Evolutionary conservation across 2,888 invertebrate species (phyloP), one percentile per base, ranked within the genome.

Genomic region (Pseudococcus viburni): DNA sequence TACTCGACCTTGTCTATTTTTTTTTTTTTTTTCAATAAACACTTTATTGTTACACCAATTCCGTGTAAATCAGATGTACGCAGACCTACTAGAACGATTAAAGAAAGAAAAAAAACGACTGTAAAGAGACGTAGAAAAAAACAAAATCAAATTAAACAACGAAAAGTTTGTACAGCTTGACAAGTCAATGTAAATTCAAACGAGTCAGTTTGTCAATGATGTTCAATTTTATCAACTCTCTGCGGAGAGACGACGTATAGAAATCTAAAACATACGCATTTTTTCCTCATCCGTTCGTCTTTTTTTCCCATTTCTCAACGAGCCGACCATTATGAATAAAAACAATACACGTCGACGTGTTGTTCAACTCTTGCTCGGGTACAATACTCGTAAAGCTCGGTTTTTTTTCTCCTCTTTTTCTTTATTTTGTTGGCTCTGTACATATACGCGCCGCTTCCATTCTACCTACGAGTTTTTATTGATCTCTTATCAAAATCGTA

Each of bases 11-110:
- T 73, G 68, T 12, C 11, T 73, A 26, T 73, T 33, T 12, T 73
- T 73, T 73, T 73, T 73, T 33, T 12, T 73, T 73, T 73, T 73
- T 73, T 73, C 68, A 73, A 73, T 73, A 73, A 73, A 73, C 68
- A 73, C 68, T 73, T 73, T 6, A 73, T 73, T 73, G 68, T 73
- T 73, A 33, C 26, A 73, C 68, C 68, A 73, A 33, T 73, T 73
- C 68, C 68, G 68, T 73, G 68, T 73, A 73, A 73, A 73, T 73
- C 68, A 73, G 68, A 68, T 33, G 68, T 73, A 73, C 68, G 9
- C 26, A 17, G 8, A 59, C 4, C 6, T 8, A 5, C n/a, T 19
- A 59, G 5, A 12, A 73, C 68, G 68, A 73, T 73, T 26, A 33
- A 73, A 33, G 33, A 33, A 22, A 15, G 26, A 73, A 73, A 22